Conservation (phyloP, 1,140 invertebrate species). For the Parapsyche elsis region DNA sequence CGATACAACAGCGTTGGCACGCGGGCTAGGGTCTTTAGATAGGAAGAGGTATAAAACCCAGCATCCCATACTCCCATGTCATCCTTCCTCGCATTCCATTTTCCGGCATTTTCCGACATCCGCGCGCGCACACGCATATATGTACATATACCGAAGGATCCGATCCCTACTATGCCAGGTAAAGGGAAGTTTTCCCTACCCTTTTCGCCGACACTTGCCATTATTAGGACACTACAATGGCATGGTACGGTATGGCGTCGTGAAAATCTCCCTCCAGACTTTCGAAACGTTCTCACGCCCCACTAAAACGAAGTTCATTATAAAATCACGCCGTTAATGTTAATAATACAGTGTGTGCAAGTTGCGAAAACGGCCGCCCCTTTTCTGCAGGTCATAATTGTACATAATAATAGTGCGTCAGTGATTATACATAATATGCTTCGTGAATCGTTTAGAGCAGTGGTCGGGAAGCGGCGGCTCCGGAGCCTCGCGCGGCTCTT, state of each 20-base stretch:
- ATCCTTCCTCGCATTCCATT: background rate
- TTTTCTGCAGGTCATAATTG: background rate
- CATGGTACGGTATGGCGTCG: background rate
- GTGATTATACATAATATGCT: no score
- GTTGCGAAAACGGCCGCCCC: background rate
- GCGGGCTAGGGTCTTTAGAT: background rate
- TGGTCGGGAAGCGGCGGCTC: no score
- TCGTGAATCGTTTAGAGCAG: no score
- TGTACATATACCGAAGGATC: background rate
- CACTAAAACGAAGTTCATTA: constrained; percentile 21
- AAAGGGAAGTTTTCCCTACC: background rate
- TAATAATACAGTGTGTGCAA: background rate
- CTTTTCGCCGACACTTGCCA: constrained; percentile 8
- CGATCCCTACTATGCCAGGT: background rate
- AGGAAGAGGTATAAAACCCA: background rate
- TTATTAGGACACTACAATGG: constrained; percentile 43
- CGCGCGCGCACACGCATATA: background rate
- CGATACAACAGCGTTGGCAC: background rate
- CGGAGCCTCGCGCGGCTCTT: no score
- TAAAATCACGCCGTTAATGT: constrained; percentile 17
- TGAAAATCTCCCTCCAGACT: constrained; percentile 26
- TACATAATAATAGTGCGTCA: no score
- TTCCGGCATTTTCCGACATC: background rate
- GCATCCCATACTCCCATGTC: background rate
- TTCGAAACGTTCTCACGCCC: constrained; percentile 1